Base-by-base conservation (phyloP, 1,140 invertebrate species). In the Drosophila novamexicana region DNA sequence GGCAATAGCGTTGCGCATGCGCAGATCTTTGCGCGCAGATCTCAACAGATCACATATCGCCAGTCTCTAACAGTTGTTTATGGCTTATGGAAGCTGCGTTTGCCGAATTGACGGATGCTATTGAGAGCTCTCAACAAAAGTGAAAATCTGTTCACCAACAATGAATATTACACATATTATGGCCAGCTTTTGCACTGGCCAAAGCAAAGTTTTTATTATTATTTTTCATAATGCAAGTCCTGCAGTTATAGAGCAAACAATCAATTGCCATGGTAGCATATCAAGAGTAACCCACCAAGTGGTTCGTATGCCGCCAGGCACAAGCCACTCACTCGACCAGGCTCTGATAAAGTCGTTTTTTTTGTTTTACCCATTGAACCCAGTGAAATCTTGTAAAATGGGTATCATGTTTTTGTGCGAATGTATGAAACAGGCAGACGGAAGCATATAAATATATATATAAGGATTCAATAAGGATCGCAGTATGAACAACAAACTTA, bases 211-310 rank as follows among this genome's bases (percentile, higher is more conserved):
- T 32, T 49, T 29, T 40, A 59, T 44, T 75, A 66, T 81, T 75
- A 2, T 9, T 57, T 40, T 29, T 6, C 22, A 8, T 2, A 57
- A 14, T 42, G 39, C 73, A 71, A 75, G 79, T 89, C 80, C 84
- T 88, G 73, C 77, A 79, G 84, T 83, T 84, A 68, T 80, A 47
- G 84, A 80, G 84, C 84, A 89, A 88, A 88, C 77, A 88, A 88
- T 88, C 84, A 89, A 89, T 89, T 89, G 74, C 50, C 75, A 42
- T 39, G 63, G 64, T 68, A 72, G 77, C 67, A 72, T 47, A 71
- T 68, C 47, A 61, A 54, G 54, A 59, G 64, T 59, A 66, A 53
- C 49, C 73, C 64, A 69, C 76, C 75, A 74, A 82, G 82, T 78
- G 69, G 64, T 37, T 85, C 40, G 52, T 50, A 73, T 50, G 73